Evolutionary conservation across 2,113 vertebrate species (phyloP), one percentile per base, ranked within the genome.

Genomic region (Sisor rabdophorus): DNA sequence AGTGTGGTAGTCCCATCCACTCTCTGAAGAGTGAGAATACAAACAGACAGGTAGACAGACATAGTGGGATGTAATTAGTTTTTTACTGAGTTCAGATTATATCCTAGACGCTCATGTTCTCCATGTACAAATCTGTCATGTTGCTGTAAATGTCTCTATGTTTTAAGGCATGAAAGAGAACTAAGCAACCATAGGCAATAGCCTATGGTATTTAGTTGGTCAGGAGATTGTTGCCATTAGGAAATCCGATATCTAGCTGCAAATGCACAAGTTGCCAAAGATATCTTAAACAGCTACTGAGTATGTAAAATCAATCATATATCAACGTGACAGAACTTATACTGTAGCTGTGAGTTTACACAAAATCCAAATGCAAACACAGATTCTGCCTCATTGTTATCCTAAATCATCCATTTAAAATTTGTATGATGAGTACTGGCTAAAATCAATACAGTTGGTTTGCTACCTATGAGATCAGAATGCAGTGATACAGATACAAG

Each of bases 1-100:
- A 12, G 89, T 80, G 63, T 92, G 87, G 58, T 93, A 94, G 0
- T 95, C 93, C 93, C 93, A 95, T 76, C 91, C 93, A 86, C 92
- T 91, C 64, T 94, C 93, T 93, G 26, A 53, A 32, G 20, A 40
- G 26, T 2, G 20, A 73, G 16, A 74, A n/a, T 24, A 10, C 5
- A 10, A 10, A 9, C 40, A 44, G 40, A 44, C 40, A 44, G 40
- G 1, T 9, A 44, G 40, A 9, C 40, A 44, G 40, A 36, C 32
- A 36, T 2, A 36, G n/a, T n/a, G n/a, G n/a, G n/a, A n/a, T n/a
- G n/a, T n/a, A n/a, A n/a, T n/a, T n/a, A n/a, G n/a, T 20, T 64
- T 2, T 13, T 64, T 36, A 40, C 9, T 63, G 3, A 65, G 24
- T 63, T 17, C 28, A 30, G 58, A 32, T 63, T 8, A 61, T 61